Conservation (phyloP, 2,797 vertebrate genomes). For the Falco concolor region DNA sequence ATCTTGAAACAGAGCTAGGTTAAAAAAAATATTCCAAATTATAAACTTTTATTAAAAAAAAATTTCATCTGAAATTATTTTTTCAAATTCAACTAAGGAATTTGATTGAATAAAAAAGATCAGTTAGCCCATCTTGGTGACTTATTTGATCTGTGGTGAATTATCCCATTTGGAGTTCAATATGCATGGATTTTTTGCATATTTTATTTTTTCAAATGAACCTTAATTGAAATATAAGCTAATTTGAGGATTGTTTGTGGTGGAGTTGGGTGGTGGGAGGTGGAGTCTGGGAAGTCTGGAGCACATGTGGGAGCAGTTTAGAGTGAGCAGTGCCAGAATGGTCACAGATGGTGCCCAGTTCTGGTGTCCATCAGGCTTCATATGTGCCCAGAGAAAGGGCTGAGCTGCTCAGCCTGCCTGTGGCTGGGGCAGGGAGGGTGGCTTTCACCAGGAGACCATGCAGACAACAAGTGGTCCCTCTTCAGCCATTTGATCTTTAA, state of each 20-base stretch:
- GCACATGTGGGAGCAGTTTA: background rate
- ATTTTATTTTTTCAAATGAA: background rate
- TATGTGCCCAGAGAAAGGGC: accelerated
- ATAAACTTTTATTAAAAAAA: background rate
- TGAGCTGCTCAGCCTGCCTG: background rate
- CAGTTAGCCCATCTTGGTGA: background rate
- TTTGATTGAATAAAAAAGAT: background rate
- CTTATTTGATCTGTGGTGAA: background rate
- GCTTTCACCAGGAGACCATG: background rate
- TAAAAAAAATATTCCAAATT: background rate
- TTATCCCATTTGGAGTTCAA: background rate
- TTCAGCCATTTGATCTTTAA: background rate
- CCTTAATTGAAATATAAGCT: background rate
- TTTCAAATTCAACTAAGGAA: background rate
- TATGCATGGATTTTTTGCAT: background rate
- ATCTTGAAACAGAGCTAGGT: background rate
- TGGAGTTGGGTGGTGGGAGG: no score
- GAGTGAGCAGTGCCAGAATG: accelerated
- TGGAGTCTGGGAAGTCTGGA: background rate
- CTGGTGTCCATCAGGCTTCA: background rate
- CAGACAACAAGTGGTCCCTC: background rate
- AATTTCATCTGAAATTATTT: background rate
- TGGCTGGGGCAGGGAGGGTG: background rate
- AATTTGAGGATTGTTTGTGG: background rate
- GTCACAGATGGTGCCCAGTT: accelerated